Conservation (phyloP, 2,113 vertebrate species). For the Ginglymostoma cirratum region DNA sequence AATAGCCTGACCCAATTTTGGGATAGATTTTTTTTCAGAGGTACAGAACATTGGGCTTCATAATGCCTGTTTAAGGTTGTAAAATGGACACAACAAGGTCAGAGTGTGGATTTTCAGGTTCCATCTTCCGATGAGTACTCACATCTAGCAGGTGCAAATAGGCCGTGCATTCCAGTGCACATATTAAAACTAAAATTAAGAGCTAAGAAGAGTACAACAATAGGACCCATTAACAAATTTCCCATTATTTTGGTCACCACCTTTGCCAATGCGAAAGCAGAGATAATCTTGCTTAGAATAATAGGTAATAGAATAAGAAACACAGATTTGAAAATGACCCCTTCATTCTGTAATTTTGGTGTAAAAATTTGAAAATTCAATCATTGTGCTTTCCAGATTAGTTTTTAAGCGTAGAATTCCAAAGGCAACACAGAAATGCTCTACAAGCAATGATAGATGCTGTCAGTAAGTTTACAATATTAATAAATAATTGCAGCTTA, state of each 20-base stretch:
- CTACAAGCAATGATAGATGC: background rate
- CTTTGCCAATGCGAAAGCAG: background rate
- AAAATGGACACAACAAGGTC: too few species aligned
- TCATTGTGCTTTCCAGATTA: background rate
- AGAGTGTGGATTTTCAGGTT: background rate
- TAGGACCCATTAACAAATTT: too few species aligned
- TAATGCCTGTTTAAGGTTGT: too few species aligned
- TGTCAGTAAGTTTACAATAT: background rate
- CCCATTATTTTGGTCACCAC: background rate
- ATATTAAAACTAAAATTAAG: background rate
- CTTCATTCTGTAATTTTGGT: background rate
- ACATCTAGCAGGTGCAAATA: background rate
- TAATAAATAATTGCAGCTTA: background rate
- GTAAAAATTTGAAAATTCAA: background rate
- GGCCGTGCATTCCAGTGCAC: background rate
- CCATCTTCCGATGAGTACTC: background rate
- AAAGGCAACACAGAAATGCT: too few species aligned
- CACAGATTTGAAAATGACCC: background rate
- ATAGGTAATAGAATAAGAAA: background rate
- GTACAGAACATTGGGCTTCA: too few species aligned
- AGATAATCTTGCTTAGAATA: background rate
- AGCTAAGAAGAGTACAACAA: background rate
- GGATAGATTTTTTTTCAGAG: too few species aligned
- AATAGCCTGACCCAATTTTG: too few species aligned
- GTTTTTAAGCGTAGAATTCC: background rate